Base-by-base conservation (phyloP, 1,140 invertebrate genomes). In the Papilio glaucus region DNA sequence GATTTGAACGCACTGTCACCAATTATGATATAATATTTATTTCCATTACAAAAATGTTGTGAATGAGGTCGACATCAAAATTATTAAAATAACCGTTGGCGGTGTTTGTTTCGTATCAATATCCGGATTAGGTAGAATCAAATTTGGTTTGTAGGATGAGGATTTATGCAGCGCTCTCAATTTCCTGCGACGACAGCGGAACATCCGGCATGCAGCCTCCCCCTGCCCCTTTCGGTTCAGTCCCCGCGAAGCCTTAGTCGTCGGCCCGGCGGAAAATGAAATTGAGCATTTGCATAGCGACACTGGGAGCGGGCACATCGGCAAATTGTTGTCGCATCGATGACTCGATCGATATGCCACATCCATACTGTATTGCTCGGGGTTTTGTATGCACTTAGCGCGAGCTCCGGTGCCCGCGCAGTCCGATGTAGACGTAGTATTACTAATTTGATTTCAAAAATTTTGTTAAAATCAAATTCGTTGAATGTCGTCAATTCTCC, bases 121-220 rank as follows among this genome's bases (percentile, higher is more conserved):
- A 92, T 92, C 89, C 88, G 88, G 88, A 91, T 93, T 91, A 90
- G 81, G 83, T 81, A 72, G 86, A 89, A 90, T 91, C 87, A 88
- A 89, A 89, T 92, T 92, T 89, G 85, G 87, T 90, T 89, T 87
- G 86, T 86, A 86, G 85, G 86, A 90, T 90, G 83, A 87, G 87
- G 86, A 90, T 91, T 91, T 92, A 90, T 92, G 90, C 88, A 91
- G 88, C 84, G 85, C 80, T 91, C 87, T 90, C 90, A 92, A 92
- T 91, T 92, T 92, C 90, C 90, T 91, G 89, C 84, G 89, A 91
- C 88, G 90, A 90, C 88, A 90, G 83, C 88, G 86, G 83, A 86
- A 88, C 89, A 90, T 91, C 88, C 88, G 89, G 85, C 84, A 85
- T 88, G 87, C 87, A 86, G 73, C 73, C 62, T 68, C 69, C 76